Evolutionary conservation across 2,797 vertebrate genomes (phyloP).

Genomic region (Hemitrygon akajei): DNA sequence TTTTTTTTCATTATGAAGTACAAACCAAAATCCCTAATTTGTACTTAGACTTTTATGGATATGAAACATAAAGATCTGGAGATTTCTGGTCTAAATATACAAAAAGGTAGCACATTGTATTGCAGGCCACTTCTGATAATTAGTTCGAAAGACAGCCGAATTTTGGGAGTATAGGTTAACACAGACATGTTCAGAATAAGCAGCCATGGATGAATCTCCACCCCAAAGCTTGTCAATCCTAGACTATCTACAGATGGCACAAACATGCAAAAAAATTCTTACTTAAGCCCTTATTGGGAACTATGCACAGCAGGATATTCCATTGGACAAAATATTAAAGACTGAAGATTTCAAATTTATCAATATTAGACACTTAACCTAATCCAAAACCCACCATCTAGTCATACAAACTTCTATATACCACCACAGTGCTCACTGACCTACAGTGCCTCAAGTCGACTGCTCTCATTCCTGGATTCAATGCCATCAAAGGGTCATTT

Average conservation of each 20-base stretch:
- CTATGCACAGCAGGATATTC: neutral
- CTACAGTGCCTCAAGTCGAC: too few species aligned
- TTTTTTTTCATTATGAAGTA: neutral
- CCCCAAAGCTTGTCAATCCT: too few species aligned
- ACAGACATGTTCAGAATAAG: too few species aligned
- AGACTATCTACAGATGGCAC: neutral
- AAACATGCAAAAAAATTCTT: neutral
- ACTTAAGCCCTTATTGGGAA: neutral
- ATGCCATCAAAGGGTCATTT: too few species aligned
- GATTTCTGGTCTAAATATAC: neutral
- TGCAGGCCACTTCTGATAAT: too few species aligned
- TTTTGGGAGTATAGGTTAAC: too few species aligned
- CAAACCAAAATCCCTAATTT: neutral
- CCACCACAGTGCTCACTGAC: neutral
- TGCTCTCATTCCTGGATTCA: too few species aligned
- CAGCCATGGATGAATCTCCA: too few species aligned
- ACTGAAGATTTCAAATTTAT: neutral
- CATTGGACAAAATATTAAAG: neutral
- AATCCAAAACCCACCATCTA: neutral
- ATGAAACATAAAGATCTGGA: neutral
- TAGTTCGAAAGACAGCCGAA: too few species aligned
- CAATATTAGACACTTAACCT: neutral
- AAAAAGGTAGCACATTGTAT: too few species aligned
- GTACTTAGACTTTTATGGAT: neutral
- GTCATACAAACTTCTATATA: neutral